Evolutionary conservation across 2,797 vertebrate species (phyloP).

Genomic region (Hapalemur alaotrensis): DNA sequence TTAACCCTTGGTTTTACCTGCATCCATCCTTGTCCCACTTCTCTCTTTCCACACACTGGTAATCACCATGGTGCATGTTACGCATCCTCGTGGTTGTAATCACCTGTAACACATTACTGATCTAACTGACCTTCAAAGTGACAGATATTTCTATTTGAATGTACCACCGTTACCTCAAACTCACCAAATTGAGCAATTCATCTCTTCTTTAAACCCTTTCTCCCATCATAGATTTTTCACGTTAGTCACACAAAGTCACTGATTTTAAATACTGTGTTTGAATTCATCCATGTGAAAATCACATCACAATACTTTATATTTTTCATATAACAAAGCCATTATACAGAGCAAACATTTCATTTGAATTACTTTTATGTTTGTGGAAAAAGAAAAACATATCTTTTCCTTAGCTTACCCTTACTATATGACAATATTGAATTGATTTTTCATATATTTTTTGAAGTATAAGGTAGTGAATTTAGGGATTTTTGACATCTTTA

Average conservation of each 20-base stretch:
- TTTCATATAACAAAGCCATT: background rate
- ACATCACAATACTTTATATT: background rate
- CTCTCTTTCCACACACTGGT: background rate
- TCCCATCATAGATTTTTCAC: background rate
- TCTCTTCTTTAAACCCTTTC: background rate
- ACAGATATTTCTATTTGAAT: background rate
- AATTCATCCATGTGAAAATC: background rate
- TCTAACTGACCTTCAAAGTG: background rate
- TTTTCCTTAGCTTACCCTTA: background rate
- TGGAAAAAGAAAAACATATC: background rate
- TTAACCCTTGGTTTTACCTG: background rate
- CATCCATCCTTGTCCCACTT: background rate
- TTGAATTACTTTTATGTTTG: background rate
- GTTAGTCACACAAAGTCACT: background rate
- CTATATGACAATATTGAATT: background rate
- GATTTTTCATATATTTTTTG: background rate
- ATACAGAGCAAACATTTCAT: background rate
- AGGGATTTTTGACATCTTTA: background rate
- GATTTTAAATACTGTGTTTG: background rate
- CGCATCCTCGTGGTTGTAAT: background rate
- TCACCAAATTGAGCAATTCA: background rate
- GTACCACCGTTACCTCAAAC: background rate
- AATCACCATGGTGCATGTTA: background rate
- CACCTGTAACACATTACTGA: too few relatives aligned
- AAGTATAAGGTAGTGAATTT: background rate